Base-by-base conservation (phyloP, 2,888 invertebrate species). In the Archips crataeganus region DNA sequence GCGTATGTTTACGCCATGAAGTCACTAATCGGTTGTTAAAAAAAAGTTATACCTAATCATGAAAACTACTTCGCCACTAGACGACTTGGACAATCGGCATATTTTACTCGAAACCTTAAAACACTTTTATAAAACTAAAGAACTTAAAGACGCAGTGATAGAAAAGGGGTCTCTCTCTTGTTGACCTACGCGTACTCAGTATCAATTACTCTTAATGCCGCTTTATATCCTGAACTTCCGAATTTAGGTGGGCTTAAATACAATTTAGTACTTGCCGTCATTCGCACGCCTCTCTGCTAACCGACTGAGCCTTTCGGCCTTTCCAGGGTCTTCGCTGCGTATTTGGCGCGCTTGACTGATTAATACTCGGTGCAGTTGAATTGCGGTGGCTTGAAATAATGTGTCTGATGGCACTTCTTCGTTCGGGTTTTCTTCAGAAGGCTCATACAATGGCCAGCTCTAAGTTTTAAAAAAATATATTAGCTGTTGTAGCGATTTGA, bases 261-360 rank as follows among this genome's bases (percentile, higher is more conserved):
- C 42, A 67, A 67, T 63, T 47, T 72, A 57, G 57, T 62, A 57
- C 54, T 80, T 77, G 95, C 95, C 93, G 82, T 95, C 95, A 62
- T 80, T 85, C 2, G 95, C 95, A 77, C 95, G 86, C 71, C 95
- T 90, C 79, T 94, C 93, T 0, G 96, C 95, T 71, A 95, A 81
- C 1, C 91, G 86, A 2, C 95, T 88, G 6, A 95, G 82, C 75
- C 93, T 86, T 74, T 94, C 91, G 0, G 95, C 91, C 76, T 91
- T 91, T 2, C 87, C 80, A 0, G 91, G 82, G 77, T 95, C 94
- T 0, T 70, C 62, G 57, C 85, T 85, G 42, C 91, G 85, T 9
- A 90, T 69, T 1, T 78, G 64, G 73, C 90, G 85, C 0, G 95
- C 92, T 77, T 94, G 90, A 39, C 78, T 85, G 39, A 93, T 82